Conservation (phyloP, 37 sponge, comb jelly and placozoan genomes). For the Geodia barretti region DNA sequence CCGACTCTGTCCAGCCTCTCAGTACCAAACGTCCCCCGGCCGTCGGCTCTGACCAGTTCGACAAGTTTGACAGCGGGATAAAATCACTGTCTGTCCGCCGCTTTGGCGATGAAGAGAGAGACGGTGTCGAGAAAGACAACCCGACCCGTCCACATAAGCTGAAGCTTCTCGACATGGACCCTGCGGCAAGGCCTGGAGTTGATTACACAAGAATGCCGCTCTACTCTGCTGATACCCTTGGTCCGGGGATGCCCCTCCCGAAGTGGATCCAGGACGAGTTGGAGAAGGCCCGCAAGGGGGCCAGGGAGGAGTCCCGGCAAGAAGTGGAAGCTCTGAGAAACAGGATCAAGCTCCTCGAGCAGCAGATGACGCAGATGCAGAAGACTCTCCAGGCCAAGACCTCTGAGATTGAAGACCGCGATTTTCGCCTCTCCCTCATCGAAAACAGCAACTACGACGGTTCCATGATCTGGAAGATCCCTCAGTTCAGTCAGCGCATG, state of each 20-base stretch:
- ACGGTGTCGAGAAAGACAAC: background rate
- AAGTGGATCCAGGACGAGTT: background rate
- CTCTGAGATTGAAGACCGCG: constrained; percentile 65
- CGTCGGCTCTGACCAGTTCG: background rate
- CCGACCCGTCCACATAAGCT: background rate
- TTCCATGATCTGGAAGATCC: constrained; percentile 78
- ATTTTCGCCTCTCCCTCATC: constrained; percentile 72
- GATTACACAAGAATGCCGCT: background rate
- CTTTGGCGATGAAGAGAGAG: background rate
- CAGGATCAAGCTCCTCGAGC: constrained; percentile 22
- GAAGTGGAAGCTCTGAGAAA: constrained; percentile 20
- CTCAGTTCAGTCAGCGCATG: constrained; percentile 65
- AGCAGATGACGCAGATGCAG: constrained; percentile 34
- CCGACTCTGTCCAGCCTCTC: background rate
- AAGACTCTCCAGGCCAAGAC: constrained; percentile 30
- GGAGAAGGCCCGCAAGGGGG: background rate
- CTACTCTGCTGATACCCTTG: background rate
- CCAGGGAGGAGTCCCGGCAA: background rate
- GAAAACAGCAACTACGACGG: constrained; percentile 73
- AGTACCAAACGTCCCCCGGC: background rate
- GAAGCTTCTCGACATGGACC: background rate
- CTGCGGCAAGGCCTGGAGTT: background rate
- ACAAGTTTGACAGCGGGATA: background rate
- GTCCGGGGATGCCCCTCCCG: background rate
- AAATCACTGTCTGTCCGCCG: background rate